phyloP scores from a whole-genome alignment of 2,113 vertebrate genomes.

The Procavia capensis region DNA sequence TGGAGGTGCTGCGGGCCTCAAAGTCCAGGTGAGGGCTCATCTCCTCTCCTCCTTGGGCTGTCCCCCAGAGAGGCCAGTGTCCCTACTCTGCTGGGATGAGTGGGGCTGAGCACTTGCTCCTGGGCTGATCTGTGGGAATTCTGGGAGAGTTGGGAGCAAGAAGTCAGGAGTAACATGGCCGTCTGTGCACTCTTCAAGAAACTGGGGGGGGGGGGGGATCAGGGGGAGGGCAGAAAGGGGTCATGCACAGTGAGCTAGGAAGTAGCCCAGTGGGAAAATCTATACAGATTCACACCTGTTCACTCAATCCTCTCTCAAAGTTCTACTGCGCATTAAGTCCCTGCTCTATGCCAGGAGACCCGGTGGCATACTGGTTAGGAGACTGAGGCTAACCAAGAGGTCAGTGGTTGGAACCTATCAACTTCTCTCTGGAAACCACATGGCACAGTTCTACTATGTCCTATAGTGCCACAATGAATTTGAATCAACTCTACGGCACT shows the following conservation, averaged over 20 bases:
- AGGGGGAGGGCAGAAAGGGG: not conserved
- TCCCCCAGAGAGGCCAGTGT: fast-evolving
- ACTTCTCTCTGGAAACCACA: too few relatives aligned
- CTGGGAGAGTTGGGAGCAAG: fast-evolving
- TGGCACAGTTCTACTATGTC: too few relatives aligned
- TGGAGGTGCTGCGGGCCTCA: not conserved
- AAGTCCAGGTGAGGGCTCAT: not conserved
- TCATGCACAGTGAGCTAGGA: too few relatives aligned
- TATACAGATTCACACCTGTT: not conserved
- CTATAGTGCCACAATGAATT: not conserved
- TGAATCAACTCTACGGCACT: not conserved
- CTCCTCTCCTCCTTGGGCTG: fast-evolving
- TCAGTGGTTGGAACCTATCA: too few relatives aligned
- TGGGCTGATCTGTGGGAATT: not conserved
- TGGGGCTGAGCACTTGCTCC: not conserved
- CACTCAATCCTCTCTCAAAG: not conserved
- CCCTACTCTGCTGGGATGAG: fast-evolving
- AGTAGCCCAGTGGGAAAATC: fast-evolving
- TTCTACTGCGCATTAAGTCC: not conserved
- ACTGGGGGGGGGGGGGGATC: too few relatives aligned
- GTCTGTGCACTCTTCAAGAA: not conserved
- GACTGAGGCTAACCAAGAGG: too few relatives aligned
- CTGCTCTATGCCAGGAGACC: not conserved
- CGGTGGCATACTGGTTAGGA: not conserved
- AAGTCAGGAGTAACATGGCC: fast-evolving